Evolutionary conservation across 2,113 vertebrate genomes (phyloP).

Genomic region (Cariama cristata): DNA sequence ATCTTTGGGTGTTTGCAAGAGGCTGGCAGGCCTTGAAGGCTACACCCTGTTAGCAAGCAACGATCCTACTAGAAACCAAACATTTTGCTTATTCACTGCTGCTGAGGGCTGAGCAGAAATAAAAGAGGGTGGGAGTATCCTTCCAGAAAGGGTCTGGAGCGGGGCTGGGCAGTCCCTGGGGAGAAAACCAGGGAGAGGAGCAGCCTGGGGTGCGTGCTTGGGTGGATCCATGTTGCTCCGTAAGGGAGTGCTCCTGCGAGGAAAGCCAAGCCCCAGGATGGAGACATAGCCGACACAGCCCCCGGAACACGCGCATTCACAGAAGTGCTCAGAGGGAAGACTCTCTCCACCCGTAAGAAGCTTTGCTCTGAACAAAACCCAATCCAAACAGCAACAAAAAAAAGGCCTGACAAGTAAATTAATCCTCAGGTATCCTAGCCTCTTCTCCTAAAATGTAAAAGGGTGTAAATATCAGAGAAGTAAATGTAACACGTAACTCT

Average conservation of each 20-base stretch:
- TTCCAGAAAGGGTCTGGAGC: neutral
- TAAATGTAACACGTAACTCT: neutral
- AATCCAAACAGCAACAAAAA: neutral
- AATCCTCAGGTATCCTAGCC: neutral
- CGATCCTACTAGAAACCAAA: neutral
- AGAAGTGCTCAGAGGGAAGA: neutral
- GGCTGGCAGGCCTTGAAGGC: neutral
- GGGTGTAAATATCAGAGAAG: neutral
- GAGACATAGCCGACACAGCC: rapidly evolving
- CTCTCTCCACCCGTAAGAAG: neutral
- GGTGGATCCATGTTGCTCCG: neutral
- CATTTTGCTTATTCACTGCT: neutral
- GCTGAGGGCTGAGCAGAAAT: neutral
- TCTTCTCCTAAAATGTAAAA: neutral
- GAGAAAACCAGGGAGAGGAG: neutral
- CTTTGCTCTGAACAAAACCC: neutral
- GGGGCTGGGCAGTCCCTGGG: rapidly evolving
- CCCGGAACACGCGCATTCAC: rapidly evolving
- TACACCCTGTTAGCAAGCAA: neutral
- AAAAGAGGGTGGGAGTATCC: neutral
- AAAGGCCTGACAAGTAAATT: neutral
- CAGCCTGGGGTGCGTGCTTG: neutral
- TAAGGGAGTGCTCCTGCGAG: neutral
- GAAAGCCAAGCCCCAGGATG: neutral
- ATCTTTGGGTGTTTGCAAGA: neutral